Base-by-base conservation (phyloP, 2,113 vertebrate species). In the Orycteropus afer region DNA sequence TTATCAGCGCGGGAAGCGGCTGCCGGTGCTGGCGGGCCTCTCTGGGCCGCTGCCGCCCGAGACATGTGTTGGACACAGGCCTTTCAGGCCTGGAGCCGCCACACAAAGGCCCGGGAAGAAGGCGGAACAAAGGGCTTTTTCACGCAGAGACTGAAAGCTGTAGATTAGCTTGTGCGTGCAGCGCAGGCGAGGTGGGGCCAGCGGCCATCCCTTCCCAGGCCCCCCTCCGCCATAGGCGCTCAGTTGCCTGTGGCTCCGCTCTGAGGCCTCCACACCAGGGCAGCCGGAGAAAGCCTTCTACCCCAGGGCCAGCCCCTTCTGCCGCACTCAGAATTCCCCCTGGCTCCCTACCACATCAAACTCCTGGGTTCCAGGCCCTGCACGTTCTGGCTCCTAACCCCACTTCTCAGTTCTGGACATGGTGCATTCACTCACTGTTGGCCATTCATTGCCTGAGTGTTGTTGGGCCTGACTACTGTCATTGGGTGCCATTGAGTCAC, bases 51-150 rank as follows among this genome's bases (percentile, higher is more conserved):
- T 65, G 97, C 96, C 91, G 94, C 97, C n/a, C 0, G 96, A 98
- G 97, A 98, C 98, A 97, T 85, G 84, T 98, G 98, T 98, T 97
- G 98, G 98, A 98, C 98, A 98, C 86, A 85, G 98, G 97, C 98
- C 96, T 97, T 97, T 97, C 97, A 98, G 98, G 97, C 92, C 98
- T 90, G 92, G 95, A 98, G 96, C 97, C 83, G 89, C 95, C 7
- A 42, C 97, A 98, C 97, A 98, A 98, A 98, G 97, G 93, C 61
- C 88, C 8, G 77, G 96, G 97, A 98, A 98, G 94, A 95, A 98
- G 97, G 96, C 91, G 89, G 96, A 98, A 98, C 97, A 98, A 98
- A 98, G 97, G 97, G 97, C 98, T 98, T 98, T 96, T 98, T 98
- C 98, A 98, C 92, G 63, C 67, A 2, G 91, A 95, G 85, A 93